Conservation (phyloP, 2,797 vertebrate genomes). For the Picus viridis region DNA sequence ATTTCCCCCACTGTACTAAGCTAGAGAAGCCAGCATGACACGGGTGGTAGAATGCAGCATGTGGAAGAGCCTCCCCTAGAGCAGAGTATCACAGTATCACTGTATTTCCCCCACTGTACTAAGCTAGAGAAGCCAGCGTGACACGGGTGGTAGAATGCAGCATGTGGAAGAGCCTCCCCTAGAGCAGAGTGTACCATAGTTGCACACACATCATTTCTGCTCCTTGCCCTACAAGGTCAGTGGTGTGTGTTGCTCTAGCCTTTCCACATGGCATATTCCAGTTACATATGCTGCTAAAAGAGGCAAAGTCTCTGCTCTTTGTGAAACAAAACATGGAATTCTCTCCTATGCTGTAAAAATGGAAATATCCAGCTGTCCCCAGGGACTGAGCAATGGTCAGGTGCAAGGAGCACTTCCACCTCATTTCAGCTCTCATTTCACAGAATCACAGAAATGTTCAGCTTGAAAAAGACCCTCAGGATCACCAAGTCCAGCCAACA, state of each 20-base stretch:
- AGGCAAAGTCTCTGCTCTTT: neutral
- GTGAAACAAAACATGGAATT: neutral
- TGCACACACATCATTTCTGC: neutral
- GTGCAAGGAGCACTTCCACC: neutral
- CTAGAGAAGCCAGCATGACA: neutral
- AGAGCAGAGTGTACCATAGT: fast-evolving
- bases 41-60: neutral
- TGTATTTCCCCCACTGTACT: neutral
- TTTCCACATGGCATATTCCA: neutral
- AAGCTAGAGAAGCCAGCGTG: neutral
- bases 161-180: neutral
- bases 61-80: neutral
- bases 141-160: neutral
- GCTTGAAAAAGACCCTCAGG: no score
- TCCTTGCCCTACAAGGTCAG: neutral
- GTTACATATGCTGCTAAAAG: neutral
- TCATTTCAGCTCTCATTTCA: neutral
- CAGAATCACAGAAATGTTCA: no score
- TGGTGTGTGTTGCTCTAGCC: neutral
- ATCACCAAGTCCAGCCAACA: no score
- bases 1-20: neutral
- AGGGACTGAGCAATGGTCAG: neutral
- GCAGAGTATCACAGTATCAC: no score
- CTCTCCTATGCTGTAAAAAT: neutral
- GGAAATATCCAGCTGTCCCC: neutral